Conservation (phyloP, 2,888 invertebrate genomes). For the Mycalesis mineus region DNA sequence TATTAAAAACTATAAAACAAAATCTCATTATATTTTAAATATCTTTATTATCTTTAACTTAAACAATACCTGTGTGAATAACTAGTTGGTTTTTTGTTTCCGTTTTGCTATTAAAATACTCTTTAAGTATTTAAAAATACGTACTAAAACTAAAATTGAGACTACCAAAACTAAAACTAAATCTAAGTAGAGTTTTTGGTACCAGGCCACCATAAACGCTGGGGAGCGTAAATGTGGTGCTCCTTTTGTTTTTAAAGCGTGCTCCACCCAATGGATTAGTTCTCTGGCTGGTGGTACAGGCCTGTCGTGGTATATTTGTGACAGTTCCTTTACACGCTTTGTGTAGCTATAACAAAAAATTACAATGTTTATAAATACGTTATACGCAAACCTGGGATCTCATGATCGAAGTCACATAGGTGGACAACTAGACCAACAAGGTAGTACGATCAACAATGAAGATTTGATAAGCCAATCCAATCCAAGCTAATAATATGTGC, state of each 20-base stretch:
- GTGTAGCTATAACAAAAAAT: conserved; percentile 19
- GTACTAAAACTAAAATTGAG: neutral
- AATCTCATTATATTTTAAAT: neutral
- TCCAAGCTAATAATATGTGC: too few relatives aligned
- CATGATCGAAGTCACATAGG: too few relatives aligned
- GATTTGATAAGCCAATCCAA: too few relatives aligned
- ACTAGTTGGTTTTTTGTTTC: neutral
- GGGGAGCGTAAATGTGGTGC: conserved; percentile 49
- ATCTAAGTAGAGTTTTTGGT: conserved; percentile 51
- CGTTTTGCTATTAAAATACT: neutral
- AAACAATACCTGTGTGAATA: neutral
- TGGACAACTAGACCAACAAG: too few relatives aligned
- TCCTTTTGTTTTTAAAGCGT: conserved; percentile 46
- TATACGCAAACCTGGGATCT: too few relatives aligned
- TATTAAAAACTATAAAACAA: too few relatives aligned
- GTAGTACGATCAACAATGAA: too few relatives aligned
- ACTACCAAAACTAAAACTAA: conserved; percentile 25
- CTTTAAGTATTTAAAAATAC: neutral
- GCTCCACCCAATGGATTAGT: conserved; percentile 49
- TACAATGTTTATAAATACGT: neutral
- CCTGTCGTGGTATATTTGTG: conserved; percentile 46
- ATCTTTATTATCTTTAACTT: neutral
- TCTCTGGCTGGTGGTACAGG: conserved; percentile 39
- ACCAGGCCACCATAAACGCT: conserved; percentile 44
- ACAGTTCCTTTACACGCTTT: conserved; percentile 41